Base-by-base conservation (phyloP, 2,797 vertebrate species). In the Gallirallus australis region DNA sequence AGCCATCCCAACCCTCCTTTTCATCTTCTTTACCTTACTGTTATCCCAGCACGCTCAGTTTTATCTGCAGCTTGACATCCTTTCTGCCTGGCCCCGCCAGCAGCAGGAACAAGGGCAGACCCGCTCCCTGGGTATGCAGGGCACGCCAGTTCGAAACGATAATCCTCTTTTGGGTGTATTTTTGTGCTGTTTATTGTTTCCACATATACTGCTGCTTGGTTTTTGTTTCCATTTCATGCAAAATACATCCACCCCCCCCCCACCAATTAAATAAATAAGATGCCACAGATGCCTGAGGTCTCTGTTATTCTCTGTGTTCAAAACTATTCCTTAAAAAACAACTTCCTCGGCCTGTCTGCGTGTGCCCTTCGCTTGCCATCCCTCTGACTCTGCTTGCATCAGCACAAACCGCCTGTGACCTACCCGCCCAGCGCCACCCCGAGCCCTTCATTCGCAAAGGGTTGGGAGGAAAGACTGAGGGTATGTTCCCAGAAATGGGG, bases 21-120 rank as follows among this genome's bases (percentile, higher is more conserved):
- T 91, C 77, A 69, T 93, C 82, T 93, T 89, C 87, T 47, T 64
- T 88, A 61, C 85, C 88, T 90, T 68, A 35, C 69, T 30, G 3
- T 80, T 89, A 63, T 83, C 66, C 54, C 76, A 50, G 80, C 82
- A n/a, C 33, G 3, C 48, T 48, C 35, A 10, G 66, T 86, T 91
- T 94, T 78, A 83, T 83, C 89, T 81, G 61, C 65, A 52, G 80
- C 64, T 94, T 93, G 94, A 86, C 88, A 86, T 90, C 92, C 88
- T 81, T 93, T 52, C 30, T 78, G 37, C 33, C 45, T 3, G 5
- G 79, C 72, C 76, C 56, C 31, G 42, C 59, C 64, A 82, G 35
- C 76, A 64, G 82, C 72, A 93, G 85, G 66, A 94, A 87, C 31
- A 60, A 94, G 91, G 90, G 76, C 91, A 85, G 90, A 47, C 48